These are phyloP conservation scores for Fratercula arctica DNA, from an alignment of 2,797 vertebrate genomes.

Conservation along the genomic window DNA sequence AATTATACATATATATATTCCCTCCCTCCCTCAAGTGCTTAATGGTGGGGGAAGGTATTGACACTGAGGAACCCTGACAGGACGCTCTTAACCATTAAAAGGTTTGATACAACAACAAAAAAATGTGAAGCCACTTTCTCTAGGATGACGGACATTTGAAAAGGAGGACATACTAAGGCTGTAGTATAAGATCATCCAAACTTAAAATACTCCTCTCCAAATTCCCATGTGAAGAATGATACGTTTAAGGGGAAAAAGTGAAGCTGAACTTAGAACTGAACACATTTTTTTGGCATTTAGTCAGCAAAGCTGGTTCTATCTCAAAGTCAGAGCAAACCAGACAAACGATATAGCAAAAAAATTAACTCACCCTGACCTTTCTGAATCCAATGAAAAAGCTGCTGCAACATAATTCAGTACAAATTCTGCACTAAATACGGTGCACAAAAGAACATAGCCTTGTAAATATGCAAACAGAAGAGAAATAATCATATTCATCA, in stretches of 20 bases:
- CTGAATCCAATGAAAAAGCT: conserved; percentile 40
- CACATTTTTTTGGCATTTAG: not conserved
- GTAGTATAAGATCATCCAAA: not conserved
- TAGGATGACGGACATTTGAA: not conserved
- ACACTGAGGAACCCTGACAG: not conserved
- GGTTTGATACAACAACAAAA: not conserved
- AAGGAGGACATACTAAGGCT: not conserved
- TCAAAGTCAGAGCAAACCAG: not conserved
- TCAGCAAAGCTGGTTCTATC: not conserved
- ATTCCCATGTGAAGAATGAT: not conserved
- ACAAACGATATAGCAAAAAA: not conserved
- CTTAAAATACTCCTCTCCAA: not conserved
- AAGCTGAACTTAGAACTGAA: conserved; percentile 2
- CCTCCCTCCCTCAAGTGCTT: not conserved
- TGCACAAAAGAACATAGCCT: not conserved
- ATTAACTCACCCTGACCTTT: conserved; percentile 26
- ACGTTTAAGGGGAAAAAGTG: not conserved
- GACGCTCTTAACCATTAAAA: not conserved
- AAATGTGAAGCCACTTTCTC: not conserved
- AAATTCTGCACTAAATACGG: conserved; percentile 3
- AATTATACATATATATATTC: not conserved
- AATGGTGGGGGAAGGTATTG: not conserved
- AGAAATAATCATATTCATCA: conserved; percentile 20
- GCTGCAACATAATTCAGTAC: not conserved
- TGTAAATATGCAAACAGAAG: not conserved